Conservation (phyloP, 2,797 vertebrate genomes). For the Chelidonichthys spinosus region DNA sequence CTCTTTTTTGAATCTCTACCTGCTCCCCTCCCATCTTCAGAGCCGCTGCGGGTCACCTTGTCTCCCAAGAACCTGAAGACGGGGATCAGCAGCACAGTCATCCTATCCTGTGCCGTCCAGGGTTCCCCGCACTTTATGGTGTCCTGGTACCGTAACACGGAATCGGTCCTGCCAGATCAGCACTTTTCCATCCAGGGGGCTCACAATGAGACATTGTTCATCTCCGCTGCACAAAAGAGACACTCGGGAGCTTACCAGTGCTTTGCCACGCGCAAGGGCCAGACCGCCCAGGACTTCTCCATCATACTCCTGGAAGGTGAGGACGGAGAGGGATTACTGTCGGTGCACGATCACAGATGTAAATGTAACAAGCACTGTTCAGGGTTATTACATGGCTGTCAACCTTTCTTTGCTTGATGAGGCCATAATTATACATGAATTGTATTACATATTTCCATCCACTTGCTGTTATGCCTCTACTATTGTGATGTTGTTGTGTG, state of each 20-base stretch:
- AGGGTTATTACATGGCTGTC: neutral
- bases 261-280: constrained; percentile 93
- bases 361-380: neutral
- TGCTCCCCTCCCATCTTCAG: constrained; percentile 69
- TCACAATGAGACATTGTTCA: constrained; percentile 97
- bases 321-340: neutral
- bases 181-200: constrained; percentile 97
- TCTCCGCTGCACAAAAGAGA: constrained; percentile 95
- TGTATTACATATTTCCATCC: constrained; percentile 5
- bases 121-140: constrained; percentile 94
- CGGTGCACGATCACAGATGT: neutral
- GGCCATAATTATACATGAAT: neutral
- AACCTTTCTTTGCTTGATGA: neutral
- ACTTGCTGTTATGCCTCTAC: neutral
- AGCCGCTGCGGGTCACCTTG: constrained; percentile 94
- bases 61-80: constrained; percentile 99
- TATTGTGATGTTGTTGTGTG: neutral
- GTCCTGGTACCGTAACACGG: constrained; percentile 98
- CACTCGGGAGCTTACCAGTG: constrained; percentile 98
- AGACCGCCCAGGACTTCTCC: constrained; percentile 97
- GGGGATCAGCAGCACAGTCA: constrained; percentile 97
- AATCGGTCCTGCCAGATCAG: constrained; percentile 90
- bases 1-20: neutral
- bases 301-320: constrained; percentile 94
- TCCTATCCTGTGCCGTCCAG: constrained; percentile 94